Conservation (phyloP, 2,113 vertebrate genomes). For the Syngnathus scovelli region DNA sequence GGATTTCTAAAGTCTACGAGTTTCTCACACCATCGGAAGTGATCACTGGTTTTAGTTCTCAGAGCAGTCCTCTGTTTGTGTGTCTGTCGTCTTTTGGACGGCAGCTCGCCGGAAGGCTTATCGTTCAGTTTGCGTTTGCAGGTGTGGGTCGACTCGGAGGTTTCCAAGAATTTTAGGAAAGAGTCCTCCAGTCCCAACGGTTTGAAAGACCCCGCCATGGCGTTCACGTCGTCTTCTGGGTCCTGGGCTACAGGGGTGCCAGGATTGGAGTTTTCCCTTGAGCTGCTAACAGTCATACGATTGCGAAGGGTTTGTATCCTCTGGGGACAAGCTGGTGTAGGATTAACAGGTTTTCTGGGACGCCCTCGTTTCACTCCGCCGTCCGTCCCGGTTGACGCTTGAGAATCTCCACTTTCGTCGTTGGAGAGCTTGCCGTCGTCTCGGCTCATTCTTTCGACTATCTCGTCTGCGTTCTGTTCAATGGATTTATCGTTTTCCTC, state of each 20-base stretch:
- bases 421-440: slow-evolving; percentile 53
- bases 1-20: slow-evolving; percentile 87
- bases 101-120: slow-evolving; percentile 50
- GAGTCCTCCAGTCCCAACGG: slow-evolving; percentile 91
- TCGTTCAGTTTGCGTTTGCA: slow-evolving; percentile 80
- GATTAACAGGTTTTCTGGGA: slow-evolving; percentile 74
- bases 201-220: slow-evolving; percentile 84
- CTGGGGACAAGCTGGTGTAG: slow-evolving; percentile 62
- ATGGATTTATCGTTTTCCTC: slow-evolving; percentile 58
- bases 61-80: slow-evolving; percentile 48
- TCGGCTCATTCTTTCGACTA: slow-evolving; percentile 31
- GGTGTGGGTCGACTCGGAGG: slow-evolving; percentile 79
- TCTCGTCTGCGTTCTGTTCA: slow-evolving; percentile 40
- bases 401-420: slow-evolving; percentile 55
- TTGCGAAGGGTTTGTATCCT: slow-evolving; percentile 64
- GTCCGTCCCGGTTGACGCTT: slow-evolving; percentile 47
- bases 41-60: slow-evolving; percentile 47
- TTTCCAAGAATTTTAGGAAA: slow-evolving; percentile 88
- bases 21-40: slow-evolving; percentile 69
- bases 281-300: slow-evolving; percentile 57
- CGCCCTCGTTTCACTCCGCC: slow-evolving; percentile 74
- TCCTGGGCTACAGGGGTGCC: slow-evolving; percentile 70
- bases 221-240: slow-evolving; percentile 70
- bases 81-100: slow-evolving; percentile 63
- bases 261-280: slow-evolving; percentile 75